Percentiles rank a stretch among this genome's conserved stretches.
These are phyloP conservation scores for Sphaerodactylus townsendi DNA, from an alignment of 2,113 vertebrate genomes.

Conservation along the genomic window DNA sequence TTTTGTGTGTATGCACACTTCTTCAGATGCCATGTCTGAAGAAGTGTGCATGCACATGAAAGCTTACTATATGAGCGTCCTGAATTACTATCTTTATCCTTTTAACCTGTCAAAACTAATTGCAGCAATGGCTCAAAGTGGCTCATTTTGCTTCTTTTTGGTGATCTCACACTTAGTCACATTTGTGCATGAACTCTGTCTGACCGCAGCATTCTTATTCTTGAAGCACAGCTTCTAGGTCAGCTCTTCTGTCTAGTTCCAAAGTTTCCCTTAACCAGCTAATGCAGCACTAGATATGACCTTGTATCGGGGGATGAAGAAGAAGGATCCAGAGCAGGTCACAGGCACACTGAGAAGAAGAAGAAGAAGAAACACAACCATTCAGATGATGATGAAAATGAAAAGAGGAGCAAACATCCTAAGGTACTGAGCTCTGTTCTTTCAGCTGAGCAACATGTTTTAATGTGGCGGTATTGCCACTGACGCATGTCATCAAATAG, in stretches of 20 bases:
- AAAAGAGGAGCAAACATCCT: constrained; percentile 81
- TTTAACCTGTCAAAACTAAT: background rate
- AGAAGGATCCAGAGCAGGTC: constrained; percentile 74
- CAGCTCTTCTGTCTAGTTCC: background rate
- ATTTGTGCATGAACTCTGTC: background rate
- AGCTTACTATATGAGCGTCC: too few species aligned
- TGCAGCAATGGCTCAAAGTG: background rate
- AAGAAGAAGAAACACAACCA: constrained; percentile 86
- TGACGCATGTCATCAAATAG: background rate
- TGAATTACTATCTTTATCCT: too few species aligned
- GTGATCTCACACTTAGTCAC: background rate
- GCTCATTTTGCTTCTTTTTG: background rate
- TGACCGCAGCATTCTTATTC: background rate
- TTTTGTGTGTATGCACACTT: too few species aligned
- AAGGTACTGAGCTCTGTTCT: constrained; percentile 74
- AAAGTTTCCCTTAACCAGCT: constrained; percentile 72
- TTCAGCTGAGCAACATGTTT: background rate
- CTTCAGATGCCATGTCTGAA: too few species aligned
- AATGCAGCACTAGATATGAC: constrained; percentile 85
- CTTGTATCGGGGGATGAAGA: constrained; percentile 84
- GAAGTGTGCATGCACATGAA: too few species aligned
- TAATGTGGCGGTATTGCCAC: background rate
- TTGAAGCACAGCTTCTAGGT: background rate
- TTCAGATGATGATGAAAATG: constrained; percentile 86
- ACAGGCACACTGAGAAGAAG: constrained; percentile 79